Evolutionary conservation across 2,113 vertebrate species (phyloP), one percentile per base, ranked within the genome.

Genomic region (Amia ocellicauda): DNA sequence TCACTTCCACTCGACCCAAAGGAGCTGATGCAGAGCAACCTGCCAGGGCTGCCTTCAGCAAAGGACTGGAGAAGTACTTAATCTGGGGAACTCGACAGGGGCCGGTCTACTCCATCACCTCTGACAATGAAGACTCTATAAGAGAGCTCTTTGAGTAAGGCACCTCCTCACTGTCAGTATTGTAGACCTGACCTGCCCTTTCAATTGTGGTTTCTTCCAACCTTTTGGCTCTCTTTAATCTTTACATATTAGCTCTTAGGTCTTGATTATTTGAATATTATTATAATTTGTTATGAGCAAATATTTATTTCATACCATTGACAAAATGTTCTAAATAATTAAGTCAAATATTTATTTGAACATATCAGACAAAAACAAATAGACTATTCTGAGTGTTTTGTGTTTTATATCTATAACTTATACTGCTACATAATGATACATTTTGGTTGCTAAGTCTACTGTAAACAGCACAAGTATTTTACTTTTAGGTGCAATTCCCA

Each of bases 1-100:
- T 93, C 77, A 76, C 77, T 23, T 89, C 86, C 17, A 89, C 92
- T 0, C 78, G 77, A 54, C 79, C 85, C 11, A 86, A 83, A 68
- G 77, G 54, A 22, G 52, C 24, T 0, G 66, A 62, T 49, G 68
- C 53, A 59, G 80, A 78, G 40, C 66, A 73, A 58, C 71, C 83
- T 1, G 79, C 93, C 19, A 74, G 88, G 27, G 89, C 91, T 49
- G 94, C 93, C 26, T 97, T 99, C 80, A 96, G 86, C 68, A 83
- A 94, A 72, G 93, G 93, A 9, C 59, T 69, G 45, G 83, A 83
- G 22, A 62, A 8, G 19, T 86, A 88, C 69, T 85, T 86, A 62
- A 40, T 93, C 3, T 82, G 78, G 76, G 81, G 0, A 0, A 57
- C 53, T 20, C 78, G 62, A 0, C 70, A 91, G 1, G 94, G 95